Base-by-base conservation (phyloP, 2,888 invertebrate genomes). In the Lydus trimaculatus region DNA sequence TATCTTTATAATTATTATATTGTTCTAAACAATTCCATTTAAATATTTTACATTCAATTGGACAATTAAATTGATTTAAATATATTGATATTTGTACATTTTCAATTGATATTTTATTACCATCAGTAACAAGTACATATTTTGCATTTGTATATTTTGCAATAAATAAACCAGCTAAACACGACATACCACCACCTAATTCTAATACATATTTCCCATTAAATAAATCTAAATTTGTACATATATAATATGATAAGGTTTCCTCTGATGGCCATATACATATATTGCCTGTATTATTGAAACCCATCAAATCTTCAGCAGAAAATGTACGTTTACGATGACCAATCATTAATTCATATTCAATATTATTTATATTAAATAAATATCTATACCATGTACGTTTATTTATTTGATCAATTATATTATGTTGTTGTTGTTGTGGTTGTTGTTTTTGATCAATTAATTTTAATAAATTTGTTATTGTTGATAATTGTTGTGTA, bases 101-200 rank as follows among this genome's bases (percentile, higher is more conserved):
- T 81, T 91, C 90, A 58, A 94, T 89, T 67, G 93, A 92, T 56
- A 90, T 87, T 77, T 89, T 88, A 85, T 95, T 94, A 39, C 95
- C 95, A 82, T 95, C 95, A 15, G 94, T 93, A 39, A 94, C 86
- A 72, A 90, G 88, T 5, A 94, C 91, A 28, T 87, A 85, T 73
- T 87, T 86, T 0, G 92, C 89, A 61, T 87, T 85, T 66, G 90
- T 89, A 78, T 91, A 91, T 79, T 92, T 91, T 66, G 92, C 91
- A 62, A 90, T 87, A 80, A 93, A 88, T 15, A 95, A 84, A 1
- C 94, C 94, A 8, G 94, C 93, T 33, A 95, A 85, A 76, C 94
- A 94, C 23, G 94, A 93, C 92, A 95, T 94, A 3, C 95, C 95
- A 20, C 94, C 94, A 2, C 95, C 95, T 58, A 95, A 85, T 83